Conservation (phyloP, 2,888 invertebrate species). For the Imbricaverruca yamaguchii region DNA sequence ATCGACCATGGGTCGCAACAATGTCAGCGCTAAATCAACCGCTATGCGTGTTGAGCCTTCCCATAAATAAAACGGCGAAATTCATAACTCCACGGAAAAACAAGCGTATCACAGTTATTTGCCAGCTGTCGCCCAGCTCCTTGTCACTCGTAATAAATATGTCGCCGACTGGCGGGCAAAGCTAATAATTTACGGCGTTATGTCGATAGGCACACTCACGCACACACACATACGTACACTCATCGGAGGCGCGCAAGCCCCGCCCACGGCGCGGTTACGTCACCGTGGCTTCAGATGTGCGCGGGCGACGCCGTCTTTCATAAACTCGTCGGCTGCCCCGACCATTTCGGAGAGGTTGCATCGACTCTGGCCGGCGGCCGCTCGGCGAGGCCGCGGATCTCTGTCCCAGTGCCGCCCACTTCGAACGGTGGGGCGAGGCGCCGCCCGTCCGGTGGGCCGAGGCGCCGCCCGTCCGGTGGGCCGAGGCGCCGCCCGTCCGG, state of each 20-base stretch:
- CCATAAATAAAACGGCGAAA: not conserved
- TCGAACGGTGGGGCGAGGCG: too few relatives aligned
- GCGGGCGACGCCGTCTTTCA: not conserved
- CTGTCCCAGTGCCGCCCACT: too few relatives aligned
- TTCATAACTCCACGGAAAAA: not conserved
- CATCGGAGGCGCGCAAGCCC: not conserved
- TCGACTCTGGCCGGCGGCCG: too few relatives aligned
- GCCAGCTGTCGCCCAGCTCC: too few relatives aligned
- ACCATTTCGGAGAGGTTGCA: not conserved
- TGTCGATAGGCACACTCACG: too few relatives aligned
- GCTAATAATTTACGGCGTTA: not conserved
- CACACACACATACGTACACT: too few relatives aligned
- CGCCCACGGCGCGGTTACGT: not conserved
- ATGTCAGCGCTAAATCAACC: too few relatives aligned
- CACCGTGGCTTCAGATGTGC: not conserved
- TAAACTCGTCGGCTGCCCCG: not conserved
- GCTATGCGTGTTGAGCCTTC: not conserved
- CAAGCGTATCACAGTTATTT: slow-evolving; percentile 1
- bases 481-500: not conserved
- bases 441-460: too few relatives aligned
- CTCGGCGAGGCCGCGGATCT: too few relatives aligned
- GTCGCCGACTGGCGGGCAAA: not conserved
- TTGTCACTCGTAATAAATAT: not conserved
- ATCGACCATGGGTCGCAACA: too few relatives aligned
- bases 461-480: not conserved